Percentiles rank a stretch among this genome's conserved stretches.
phyloP scores from a whole-genome alignment of 2,113 vertebrate genomes.

The Paratilapia polleni region DNA sequence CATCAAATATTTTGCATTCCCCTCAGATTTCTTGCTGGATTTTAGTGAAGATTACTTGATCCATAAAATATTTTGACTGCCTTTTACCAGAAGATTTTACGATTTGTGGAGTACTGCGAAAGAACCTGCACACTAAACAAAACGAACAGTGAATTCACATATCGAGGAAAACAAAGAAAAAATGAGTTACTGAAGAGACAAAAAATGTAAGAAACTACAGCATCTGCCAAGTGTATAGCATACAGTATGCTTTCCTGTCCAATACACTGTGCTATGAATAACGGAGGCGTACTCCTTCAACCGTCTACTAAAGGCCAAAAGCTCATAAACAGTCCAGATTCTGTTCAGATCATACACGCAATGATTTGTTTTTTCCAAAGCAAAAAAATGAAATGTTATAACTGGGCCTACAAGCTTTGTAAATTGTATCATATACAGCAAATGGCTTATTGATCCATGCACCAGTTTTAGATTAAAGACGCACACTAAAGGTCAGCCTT shows the following conservation, averaged over 20 bases:
- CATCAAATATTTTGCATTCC: too few relatives aligned
- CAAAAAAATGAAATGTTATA: conserved; percentile 70
- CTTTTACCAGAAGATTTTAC: too few relatives aligned
- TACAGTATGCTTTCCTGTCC: background rate
- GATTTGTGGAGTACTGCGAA: too few relatives aligned
- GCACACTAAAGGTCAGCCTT: conserved; percentile 72
- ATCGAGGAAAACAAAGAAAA: background rate
- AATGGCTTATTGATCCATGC: conserved; percentile 80
- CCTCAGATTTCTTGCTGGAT: too few relatives aligned
- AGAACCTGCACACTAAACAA: too few relatives aligned
- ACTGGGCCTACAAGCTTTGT: conserved; percentile 64
- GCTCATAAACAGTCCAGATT: conserved; percentile 29
- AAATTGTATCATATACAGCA: conserved; percentile 73
- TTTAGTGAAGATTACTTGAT: too few relatives aligned
- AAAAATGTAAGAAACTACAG: background rate
- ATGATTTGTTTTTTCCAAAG: conserved; percentile 35
- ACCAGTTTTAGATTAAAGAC: conserved; percentile 79
- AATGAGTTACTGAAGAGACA: background rate
- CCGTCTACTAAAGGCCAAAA: conserved; percentile 47
- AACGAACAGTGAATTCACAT: background rate
- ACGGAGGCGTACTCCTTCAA: conserved; percentile 40
- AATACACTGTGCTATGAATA: conserved; percentile 15
- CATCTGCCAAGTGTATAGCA: background rate
- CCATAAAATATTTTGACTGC: too few relatives aligned
- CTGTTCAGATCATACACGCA: conserved; percentile 33